A percentile compares a stretch with the other conserved stretches of the same genome.
Conservation (phyloP, 1,140 invertebrate genomes). For the Nasonia vitripennis region DNA sequence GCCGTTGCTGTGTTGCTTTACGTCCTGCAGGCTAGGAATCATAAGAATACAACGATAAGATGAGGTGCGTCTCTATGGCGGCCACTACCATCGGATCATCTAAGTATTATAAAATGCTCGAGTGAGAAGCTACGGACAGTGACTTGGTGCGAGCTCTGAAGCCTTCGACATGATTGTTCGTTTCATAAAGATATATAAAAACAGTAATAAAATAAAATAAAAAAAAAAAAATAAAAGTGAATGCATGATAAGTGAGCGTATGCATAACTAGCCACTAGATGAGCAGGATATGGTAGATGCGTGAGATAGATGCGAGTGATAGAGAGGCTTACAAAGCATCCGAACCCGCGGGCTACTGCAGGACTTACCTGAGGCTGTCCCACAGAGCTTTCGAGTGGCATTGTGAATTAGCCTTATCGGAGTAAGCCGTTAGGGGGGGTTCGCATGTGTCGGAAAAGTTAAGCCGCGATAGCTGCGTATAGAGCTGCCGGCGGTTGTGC, state of each 20-base stretch:
- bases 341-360: constrained; percentile 29
- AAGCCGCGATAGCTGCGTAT: constrained; percentile 35
- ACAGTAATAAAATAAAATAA: background rate
- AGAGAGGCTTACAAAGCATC: constrained; percentile 40
- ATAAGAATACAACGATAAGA: constrained; percentile 31
- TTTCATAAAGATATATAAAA: background rate
- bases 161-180: background rate
- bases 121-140: background rate
- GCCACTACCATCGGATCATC: background rate
- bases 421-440: constrained; percentile 36
- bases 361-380: constrained; percentile 51
- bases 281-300: background rate
- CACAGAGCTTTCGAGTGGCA: constrained; percentile 41
- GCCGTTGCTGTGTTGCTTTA: constrained; percentile 57
- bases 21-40: constrained; percentile 46
- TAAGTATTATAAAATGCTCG: too few relatives aligned
- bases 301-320: constrained; percentile 27
- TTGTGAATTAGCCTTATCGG: constrained; percentile 35
- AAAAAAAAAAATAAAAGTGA: background rate
- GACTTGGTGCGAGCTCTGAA: background rate
- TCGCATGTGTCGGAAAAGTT: constrained; percentile 42
- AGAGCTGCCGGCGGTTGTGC: constrained; percentile 39
- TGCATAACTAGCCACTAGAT: background rate
- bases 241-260: background rate
- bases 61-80: constrained; percentile 30